phyloP scores from a whole-genome alignment of 2,797 vertebrate genomes.

The Mareca strepera region DNA sequence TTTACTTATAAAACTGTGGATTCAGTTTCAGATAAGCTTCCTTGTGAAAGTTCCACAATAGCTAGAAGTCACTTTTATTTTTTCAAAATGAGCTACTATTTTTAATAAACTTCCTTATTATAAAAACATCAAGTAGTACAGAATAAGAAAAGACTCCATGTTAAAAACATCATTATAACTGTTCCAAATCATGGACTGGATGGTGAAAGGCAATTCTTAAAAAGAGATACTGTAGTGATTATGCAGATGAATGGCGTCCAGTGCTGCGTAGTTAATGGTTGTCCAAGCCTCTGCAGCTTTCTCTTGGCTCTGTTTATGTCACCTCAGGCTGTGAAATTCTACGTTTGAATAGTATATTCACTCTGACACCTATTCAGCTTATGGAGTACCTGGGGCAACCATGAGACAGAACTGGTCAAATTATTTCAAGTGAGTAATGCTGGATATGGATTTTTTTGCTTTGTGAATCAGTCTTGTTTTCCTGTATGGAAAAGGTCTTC shows the following conservation, averaged over 20 bases:
- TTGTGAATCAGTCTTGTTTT: not conserved
- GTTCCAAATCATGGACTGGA: not conserved
- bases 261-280: not conserved
- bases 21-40: not conserved
- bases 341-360: conserved; percentile 8
- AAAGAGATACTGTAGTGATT: not conserved
- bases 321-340: not conserved
- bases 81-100: not conserved
- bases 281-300: not conserved
- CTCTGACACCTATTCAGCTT: not conserved
- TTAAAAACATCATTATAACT: not conserved
- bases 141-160: not conserved
- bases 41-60: not conserved
- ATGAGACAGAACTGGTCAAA: not conserved
- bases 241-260: not conserved
- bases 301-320: not conserved
- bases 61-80: not conserved
- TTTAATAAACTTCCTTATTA: not conserved
- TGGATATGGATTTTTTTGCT: not conserved
- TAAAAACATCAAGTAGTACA: not conserved
- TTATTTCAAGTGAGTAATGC: not conserved
- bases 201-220: not conserved
- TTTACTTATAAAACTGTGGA: not conserved
- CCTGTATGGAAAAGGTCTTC: not conserved
- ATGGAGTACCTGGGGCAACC: not conserved